Evolutionary conservation across 2,113 vertebrate species (phyloP).

Genomic region (Tapirus terrestris): DNA sequence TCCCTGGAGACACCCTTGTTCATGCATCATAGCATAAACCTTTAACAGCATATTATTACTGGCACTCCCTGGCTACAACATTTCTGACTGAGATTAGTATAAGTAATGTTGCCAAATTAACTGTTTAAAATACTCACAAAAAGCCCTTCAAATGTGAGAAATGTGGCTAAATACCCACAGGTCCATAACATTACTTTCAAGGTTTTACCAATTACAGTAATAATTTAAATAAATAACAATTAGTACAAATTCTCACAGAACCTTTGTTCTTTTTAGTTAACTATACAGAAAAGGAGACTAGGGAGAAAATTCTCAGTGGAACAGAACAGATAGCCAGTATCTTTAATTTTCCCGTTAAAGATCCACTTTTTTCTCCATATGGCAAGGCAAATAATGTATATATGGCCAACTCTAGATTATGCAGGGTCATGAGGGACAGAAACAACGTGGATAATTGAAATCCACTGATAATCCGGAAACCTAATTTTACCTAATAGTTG

Average conservation of each 20-base stretch:
- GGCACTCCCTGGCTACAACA: not conserved
- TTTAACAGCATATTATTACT: constrained; percentile 51
- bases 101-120: constrained; percentile 46
- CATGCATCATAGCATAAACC: constrained; percentile 14
- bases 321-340: not conserved
- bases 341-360: constrained; percentile 46
- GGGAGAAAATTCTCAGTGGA: constrained; percentile 11
- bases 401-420: constrained; percentile 17
- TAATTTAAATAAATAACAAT: constrained; percentile 45
- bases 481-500: constrained; percentile 56
- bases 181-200: constrained; percentile 45
- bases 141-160: constrained; percentile 47
- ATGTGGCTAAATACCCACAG: not conserved
- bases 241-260: constrained; percentile 18
- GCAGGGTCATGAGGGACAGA: not conserved
- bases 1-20: constrained; percentile 33
- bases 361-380: constrained; percentile 1
- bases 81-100: constrained; percentile 34
- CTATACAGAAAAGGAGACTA: not conserved
- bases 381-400: constrained; percentile 37
- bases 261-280: constrained; percentile 23
- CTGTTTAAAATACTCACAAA: constrained; percentile 4
- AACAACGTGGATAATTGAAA: constrained; percentile 59
- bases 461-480: constrained; percentile 56
- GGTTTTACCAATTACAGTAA: not conserved